phyloP scores from a whole-genome alignment of 2,797 vertebrate species.

The Salmo trutta region DNA sequence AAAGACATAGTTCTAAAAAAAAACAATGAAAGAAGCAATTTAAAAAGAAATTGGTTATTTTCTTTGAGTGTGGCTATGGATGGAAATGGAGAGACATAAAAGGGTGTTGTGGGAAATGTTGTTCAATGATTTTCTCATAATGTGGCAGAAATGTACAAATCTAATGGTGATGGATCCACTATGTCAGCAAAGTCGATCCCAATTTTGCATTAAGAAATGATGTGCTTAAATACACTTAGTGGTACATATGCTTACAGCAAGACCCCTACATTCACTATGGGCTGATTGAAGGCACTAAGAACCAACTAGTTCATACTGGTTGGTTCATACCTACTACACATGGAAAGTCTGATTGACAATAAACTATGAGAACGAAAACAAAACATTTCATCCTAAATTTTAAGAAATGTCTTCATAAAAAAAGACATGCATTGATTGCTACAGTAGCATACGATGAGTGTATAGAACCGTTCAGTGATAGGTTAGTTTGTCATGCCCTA shows the following conservation, averaged over 20 bases:
- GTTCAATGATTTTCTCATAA: not conserved
- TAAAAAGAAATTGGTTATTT: not conserved
- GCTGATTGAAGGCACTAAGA: not conserved
- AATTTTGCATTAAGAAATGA: not conserved
- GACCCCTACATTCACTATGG: not conserved
- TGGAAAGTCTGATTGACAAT: not conserved
- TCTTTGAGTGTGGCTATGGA: not conserved
- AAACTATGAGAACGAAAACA: not conserved
- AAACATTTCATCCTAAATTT: not conserved
- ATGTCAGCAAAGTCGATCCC: not conserved
- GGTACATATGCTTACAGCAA: not conserved
- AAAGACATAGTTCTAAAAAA: conserved; percentile 78
- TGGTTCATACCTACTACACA: not conserved
- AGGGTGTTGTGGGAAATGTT: not conserved
- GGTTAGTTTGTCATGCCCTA: not conserved
- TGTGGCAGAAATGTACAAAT: not conserved
- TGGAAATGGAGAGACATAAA: no score
- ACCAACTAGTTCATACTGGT: not conserved
- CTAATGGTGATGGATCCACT: not conserved
- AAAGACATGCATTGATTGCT: not conserved
- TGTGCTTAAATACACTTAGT: not conserved
- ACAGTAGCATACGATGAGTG: not conserved
- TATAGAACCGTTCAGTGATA: not conserved
- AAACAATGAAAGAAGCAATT: conserved; percentile 24
- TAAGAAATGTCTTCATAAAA: not conserved